Evolutionary conservation across 2,888 invertebrate species (phyloP).

Genomic region (Nomada ferruginata): DNA sequence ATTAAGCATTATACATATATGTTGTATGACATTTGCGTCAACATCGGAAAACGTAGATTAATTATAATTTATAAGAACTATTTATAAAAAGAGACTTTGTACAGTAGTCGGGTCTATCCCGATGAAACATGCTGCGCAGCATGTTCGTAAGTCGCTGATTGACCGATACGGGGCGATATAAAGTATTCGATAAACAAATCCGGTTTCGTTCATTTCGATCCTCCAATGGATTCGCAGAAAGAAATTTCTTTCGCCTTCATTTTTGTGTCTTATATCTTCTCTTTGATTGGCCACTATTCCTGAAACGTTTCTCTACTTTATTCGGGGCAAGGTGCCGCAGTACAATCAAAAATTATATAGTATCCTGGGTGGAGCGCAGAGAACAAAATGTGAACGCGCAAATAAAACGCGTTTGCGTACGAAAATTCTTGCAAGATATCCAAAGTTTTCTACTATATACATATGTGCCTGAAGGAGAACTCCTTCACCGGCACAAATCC

Average conservation of each 20-base stretch:
- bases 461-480: too few species aligned
- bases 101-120: slow-evolving; percentile 77
- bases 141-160: slow-evolving; percentile 50
- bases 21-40: slow-evolving; percentile 67
- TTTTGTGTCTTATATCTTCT: slow-evolving; percentile 1
- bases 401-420: too few species aligned
- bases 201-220: slow-evolving; percentile 38
- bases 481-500: too few species aligned
- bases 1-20: slow-evolving; percentile 69
- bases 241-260: slow-evolving; percentile 6
- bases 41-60: slow-evolving; percentile 65
- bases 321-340: background rate
- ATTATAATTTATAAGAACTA: slow-evolving; percentile 78
- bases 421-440: too few species aligned
- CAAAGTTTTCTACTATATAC: too few species aligned
- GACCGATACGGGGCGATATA: slow-evolving; percentile 49
- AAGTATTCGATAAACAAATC: slow-evolving; percentile 38
- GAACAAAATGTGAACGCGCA: too few species aligned
- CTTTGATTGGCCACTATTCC: background rate
- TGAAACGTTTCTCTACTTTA: slow-evolving; percentile 2
- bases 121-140: slow-evolving; percentile 66
- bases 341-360: too few species aligned
- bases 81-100: slow-evolving; percentile 77
- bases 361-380: too few species aligned
- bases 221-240: slow-evolving; percentile 9